Base-by-base conservation (phyloP, 2,797 vertebrate genomes). In the Xenentodon cancila region DNA sequence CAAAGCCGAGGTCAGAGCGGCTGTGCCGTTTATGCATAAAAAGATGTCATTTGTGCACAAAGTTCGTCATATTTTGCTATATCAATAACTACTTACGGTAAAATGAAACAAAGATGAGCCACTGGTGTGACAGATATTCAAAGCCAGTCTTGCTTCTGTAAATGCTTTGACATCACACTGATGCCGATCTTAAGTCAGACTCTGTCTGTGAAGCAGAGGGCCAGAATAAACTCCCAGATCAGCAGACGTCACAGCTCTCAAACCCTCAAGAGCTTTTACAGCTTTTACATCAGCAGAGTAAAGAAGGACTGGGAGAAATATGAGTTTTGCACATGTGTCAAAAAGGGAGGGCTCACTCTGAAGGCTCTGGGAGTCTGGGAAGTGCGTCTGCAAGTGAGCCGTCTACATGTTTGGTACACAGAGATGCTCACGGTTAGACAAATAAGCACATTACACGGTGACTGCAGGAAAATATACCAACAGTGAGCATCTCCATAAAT, bases 221-320 rank as follows among this genome's bases (percentile, higher is more conserved):
- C 5, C 25, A 25, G 25, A 25, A 3, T 25, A 61, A 74, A 60
- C 79, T 51, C 70, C 69, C 51, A 40, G 59, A n/a, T 27, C 58
- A 55, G 42, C 79, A 25, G 56, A 88, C 84, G 83, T 93, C 91
- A 93, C 80, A n/a, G 42, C 15, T 2, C 64, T 79, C 7, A 15
- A 66, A 64, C 60, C 53, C 52, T 45, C 27, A 45, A 53, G 75
- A 61, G 64, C 12, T 18, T 64, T 73, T 54, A 4, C 77, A 80
- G 65, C 75, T 54, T 40, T 64, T 70, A 75, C 86, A 77, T 91
- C 85, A 89, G 67, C 69, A 49, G 62, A 42, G 22, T 48, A 42
- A 64, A 66, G 54, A 22, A 68, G 1, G 19, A 66, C 73, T 25
- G 30, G 75, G 85, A 77, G 81, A 47, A 43, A 6, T 6, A 12